Percentiles rank a stretch among this genome's conserved stretches.
phyloP scores from a whole-genome alignment of 2,797 vertebrate species.

The Scomberomorus guttatus region DNA sequence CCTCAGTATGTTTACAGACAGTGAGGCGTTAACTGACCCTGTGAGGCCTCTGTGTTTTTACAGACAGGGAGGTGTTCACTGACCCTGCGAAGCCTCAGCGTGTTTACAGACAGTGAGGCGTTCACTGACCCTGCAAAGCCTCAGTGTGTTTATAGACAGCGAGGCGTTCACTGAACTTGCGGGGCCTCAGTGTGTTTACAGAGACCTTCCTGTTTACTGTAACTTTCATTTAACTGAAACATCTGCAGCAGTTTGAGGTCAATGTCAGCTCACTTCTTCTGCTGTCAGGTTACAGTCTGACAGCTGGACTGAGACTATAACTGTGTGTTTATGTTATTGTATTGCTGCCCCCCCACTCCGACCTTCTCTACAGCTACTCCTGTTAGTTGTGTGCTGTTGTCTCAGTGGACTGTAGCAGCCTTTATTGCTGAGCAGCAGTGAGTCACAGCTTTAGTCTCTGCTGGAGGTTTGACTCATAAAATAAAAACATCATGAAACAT shows the following conservation, averaged over 20 bases:
- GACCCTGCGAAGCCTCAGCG: not conserved
- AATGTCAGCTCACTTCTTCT: conserved; percentile 7
- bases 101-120: no score
- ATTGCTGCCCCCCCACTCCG: not conserved
- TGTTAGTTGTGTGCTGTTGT: not conserved
- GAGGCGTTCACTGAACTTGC: no score
- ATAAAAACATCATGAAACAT: not conserved
- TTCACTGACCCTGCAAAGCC: no score
- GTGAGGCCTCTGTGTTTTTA: conserved; percentile 35
- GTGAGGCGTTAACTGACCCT: conserved; percentile 29
- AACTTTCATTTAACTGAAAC: conserved; percentile 43
- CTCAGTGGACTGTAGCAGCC: not conserved
- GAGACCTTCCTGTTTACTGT: conserved; percentile 56
- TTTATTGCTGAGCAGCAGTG: not conserved
- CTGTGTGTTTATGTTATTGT: not conserved
- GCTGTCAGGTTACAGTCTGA: not conserved
- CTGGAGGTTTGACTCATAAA: not conserved
- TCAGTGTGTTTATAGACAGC: no score
- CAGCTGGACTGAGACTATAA: not conserved
- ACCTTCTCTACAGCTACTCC: not conserved
- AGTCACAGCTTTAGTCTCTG: not conserved
- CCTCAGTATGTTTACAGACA: conserved; percentile 41
- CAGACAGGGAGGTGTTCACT: conserved; percentile 24
- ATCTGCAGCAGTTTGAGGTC: conserved; percentile 1
- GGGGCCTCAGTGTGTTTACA: no score